Base-by-base conservation (phyloP, 1,140 invertebrate genomes). In the Caenorhabditis inopinata region DNA sequence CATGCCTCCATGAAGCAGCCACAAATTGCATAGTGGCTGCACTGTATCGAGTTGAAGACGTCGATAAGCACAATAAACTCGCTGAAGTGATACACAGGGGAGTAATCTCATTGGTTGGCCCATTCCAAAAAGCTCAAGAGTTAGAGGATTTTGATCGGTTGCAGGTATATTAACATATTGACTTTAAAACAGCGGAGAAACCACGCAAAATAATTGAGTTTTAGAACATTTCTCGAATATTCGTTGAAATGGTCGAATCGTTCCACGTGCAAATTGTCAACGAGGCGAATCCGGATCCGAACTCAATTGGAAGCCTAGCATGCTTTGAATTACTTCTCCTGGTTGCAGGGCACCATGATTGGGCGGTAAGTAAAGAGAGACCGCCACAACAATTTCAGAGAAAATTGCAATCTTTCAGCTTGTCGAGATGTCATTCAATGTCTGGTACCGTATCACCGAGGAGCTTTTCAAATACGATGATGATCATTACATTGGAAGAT, bases 401-500 rank as follows among this genome's bases (percentile, higher is more conserved):
- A 62, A 76, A n/a, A 76, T 42, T 14, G 38, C 38, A 42, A 42
- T 42, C 42, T 25, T 21, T 75, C 84, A 97, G 93, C 93, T 99
- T 46, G 94, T 95, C 32, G 95, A 97, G 90, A 95, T 97, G 79
- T 97, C 96, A 3, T 99, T 98, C 87, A 94, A 95, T 89, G 91
- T 98, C 73, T 99, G 97, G 97, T 97, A 96, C 89, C 91, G 94
- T 42, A 89, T 98, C 47, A 97, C 96, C 12, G 96, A 99, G 90
- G 93, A 94, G 84, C 89, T 99, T 0, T 98, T 97, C 89, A 93
- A 95, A 84, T 93, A 93, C 84, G 94, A 96, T 86, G 92, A 92
- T 81, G 92, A 94, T 81, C 91, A 92, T 0, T 86, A 96, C 1
- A 95, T 81, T 16, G 35, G 21, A 2, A 12, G 35, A 12, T 81